A percentile compares a stretch with the other conserved stretches of the same genome.
Evolutionary conservation across 2,113 vertebrate genomes (phyloP).

Genomic region (Macrotus californicus): DNA sequence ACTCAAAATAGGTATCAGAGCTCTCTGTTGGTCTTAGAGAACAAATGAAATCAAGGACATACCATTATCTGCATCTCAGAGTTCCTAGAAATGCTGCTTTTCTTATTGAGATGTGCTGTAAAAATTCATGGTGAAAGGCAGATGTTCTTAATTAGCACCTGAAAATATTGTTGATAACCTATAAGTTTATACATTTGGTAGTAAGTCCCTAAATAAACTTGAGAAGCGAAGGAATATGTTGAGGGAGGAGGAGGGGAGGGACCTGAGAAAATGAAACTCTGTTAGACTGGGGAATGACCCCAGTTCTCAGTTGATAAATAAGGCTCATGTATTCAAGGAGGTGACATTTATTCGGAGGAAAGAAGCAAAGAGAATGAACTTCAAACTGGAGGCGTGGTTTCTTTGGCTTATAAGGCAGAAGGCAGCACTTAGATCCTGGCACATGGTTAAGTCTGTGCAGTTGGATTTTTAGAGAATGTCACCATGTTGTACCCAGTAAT

Average conservation of each 20-base stretch:
- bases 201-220: conserved; percentile 7
- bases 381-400: background rate
- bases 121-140: background rate
- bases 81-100: conserved; percentile 13
- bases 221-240: conserved; percentile 20
- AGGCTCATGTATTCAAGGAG: conserved; percentile 14
- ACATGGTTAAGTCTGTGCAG: background rate
- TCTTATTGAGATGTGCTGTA: background rate
- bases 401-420: background rate
- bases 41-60: background rate
- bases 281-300: background rate
- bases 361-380: background rate
- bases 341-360: background rate
- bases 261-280: background rate
- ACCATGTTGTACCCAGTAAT: background rate
- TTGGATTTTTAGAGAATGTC: background rate
- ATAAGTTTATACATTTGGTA: background rate
- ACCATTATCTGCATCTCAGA: background rate
- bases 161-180: background rate
- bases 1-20: conserved; percentile 39
- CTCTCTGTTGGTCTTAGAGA: conserved; percentile 32
- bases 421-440: background rate
- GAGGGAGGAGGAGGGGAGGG: background rate
- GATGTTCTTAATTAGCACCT: conserved; percentile 23
- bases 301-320: conserved; percentile 6